These are phyloP conservation scores for Daptonema setosum DNA, from an alignment of 2,888 invertebrate genomes.

Conservation along the genomic window DNA sequence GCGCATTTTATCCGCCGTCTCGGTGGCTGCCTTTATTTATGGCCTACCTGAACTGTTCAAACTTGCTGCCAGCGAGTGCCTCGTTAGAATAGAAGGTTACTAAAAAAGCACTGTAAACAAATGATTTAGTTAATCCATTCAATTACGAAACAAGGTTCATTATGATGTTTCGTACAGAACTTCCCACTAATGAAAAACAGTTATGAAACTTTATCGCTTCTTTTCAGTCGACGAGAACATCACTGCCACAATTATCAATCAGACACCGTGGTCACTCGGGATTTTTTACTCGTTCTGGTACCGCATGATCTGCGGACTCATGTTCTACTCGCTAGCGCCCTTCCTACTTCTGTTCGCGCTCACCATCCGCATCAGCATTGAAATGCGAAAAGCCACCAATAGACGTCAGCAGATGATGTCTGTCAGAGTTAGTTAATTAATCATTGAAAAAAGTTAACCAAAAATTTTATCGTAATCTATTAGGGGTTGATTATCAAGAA, in stretches of 20 bases:
- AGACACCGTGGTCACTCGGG: neutral
- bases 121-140: too few species aligned
- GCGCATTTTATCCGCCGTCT: neutral
- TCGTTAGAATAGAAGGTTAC: too few species aligned
- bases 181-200: too few species aligned
- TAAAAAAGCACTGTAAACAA: too few species aligned
- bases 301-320: neutral
- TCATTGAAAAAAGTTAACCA: too few species aligned
- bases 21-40: neutral
- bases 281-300: neutral
- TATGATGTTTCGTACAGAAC: too few species aligned
- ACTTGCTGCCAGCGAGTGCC: neutral
- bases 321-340: neutral
- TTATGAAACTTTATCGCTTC: too few species aligned
- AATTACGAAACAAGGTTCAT: too few species aligned
- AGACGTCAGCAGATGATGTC: neutral
- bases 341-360: neutral
- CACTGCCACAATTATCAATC: neutral
- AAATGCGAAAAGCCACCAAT: neutral
- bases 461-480: too few species aligned
- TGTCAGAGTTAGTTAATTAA: too few species aligned
- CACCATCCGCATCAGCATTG: neutral
- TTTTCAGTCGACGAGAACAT: neutral
- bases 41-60: neutral
- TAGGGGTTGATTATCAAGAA: too few species aligned